Base-by-base conservation (phyloP, 2,888 invertebrate species). In the Dyspetes luteomarginatus region DNA sequence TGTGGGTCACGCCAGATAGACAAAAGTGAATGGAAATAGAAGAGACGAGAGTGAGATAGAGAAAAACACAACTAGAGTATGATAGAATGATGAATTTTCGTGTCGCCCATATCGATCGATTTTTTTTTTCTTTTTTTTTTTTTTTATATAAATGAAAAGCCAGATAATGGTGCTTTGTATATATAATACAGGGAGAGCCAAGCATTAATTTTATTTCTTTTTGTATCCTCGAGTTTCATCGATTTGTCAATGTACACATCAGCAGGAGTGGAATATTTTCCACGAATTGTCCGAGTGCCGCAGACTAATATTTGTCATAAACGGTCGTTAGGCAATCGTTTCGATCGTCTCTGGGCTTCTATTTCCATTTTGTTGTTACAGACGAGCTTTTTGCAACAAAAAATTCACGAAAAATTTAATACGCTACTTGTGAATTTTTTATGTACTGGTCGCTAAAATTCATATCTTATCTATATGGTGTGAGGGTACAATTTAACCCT, bases 1-100 rank as follows among this genome's bases (percentile, higher is more conserved):
- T n/a, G n/a, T 45, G 19, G 17, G 75, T 72, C 81, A 81, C 73
- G 77, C 75, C 52, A 74, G 48, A n/a, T n/a, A 56, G 4, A 71
- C 7, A 17, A 43, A 9, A 22, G 48, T 45, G n/a, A 28, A 12
- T n/a, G 43, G 17, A 48, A 45, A 45, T 26, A 52, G 19, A 30
- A 67, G 65, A 17, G n/a, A 24, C 9, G 24, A 24, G 36, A 43
- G 45, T n/a, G 7, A 69, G 15, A 68, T 0, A 52, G 3, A 19
- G 19, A 55, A 36, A 36, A 36, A 9, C 9, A 43, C 43, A 45
- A 7, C 26, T 28, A 30, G 41, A 19, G 30, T 26, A 9, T 24
- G n/a, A 60, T 22, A 50, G 24, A 62, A 17, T 19, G 41, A 52
- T 41, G 15, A 45, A 62, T 76, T 75, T 75, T 75, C 43, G n/a